These are phyloP conservation scores for Acanthaster planci DNA, from an alignment of 35 echinoderm and acorn worm species.

Conservation along the genomic window DNA sequence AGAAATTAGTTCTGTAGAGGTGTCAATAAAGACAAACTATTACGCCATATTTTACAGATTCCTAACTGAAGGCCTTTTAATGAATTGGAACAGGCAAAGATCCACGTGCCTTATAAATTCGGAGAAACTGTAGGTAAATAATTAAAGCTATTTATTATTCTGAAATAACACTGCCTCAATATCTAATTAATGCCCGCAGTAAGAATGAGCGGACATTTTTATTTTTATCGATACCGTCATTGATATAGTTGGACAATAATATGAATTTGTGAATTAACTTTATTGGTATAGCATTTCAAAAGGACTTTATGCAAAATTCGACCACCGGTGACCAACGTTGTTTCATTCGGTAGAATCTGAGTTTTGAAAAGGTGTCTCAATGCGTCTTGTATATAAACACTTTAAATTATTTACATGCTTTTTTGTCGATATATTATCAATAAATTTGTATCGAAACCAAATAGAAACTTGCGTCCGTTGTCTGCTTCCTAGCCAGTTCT, in stretches of 20 bases:
- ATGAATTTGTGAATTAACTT: background rate
- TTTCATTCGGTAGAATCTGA: background rate
- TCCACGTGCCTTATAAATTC: too few species aligned
- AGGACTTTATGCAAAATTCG: background rate
- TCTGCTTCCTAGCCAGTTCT: background rate
- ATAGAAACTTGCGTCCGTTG: background rate
- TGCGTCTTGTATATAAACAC: background rate
- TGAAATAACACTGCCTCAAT: too few species aligned
- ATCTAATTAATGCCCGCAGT: too few species aligned
- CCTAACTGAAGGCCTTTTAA: too few species aligned
- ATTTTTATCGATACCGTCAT: background rate
- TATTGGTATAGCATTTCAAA: background rate
- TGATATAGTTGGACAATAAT: background rate
- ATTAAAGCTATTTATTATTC: too few species aligned
- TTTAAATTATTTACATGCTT: conserved; percentile 17
- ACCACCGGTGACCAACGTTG: background rate
- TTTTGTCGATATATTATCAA: background rate
- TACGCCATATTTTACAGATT: too few species aligned
- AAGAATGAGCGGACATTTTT: background rate
- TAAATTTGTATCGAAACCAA: background rate
- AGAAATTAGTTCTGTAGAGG: too few species aligned
- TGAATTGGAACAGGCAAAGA: too few species aligned
- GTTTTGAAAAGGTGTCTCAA: background rate
- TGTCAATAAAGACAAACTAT: too few species aligned
- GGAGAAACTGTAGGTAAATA: too few species aligned